Evolutionary conservation across 1,140 invertebrate genomes (phyloP).

Genomic region (Drosophila kikkawai): DNA sequence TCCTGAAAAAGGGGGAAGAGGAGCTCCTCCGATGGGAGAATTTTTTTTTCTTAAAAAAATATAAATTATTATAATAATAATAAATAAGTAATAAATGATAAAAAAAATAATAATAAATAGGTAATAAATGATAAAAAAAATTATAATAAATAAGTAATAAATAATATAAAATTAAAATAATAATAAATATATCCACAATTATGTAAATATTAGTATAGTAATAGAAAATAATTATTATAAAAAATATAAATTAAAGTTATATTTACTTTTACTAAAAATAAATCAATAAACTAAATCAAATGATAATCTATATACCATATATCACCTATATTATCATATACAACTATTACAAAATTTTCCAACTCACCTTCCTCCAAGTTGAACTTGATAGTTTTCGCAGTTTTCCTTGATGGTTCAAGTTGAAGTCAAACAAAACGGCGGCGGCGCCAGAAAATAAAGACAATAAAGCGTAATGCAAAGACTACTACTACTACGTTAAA

Average conservation of each 20-base stretch:
- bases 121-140: too few relatives aligned
- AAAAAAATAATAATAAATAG: neutral
- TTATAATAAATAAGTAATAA: too few relatives aligned
- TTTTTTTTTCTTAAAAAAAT: neutral
- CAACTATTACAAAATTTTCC: neutral
- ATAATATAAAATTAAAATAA: too few relatives aligned
- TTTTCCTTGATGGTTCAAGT: conserved; percentile 45
- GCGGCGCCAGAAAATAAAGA: neutral
- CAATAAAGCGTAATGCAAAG: conserved; percentile 14
- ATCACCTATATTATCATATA: neutral
- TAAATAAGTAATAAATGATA: neutral
- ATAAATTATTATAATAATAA: neutral
- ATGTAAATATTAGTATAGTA: too few relatives aligned
- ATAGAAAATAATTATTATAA: too few relatives aligned
- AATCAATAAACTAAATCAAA: neutral
- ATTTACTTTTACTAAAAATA: neutral
- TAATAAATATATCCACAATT: too few relatives aligned
- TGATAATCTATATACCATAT: neutral
- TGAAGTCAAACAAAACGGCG: conserved; percentile 21
- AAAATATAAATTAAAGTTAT: neutral
- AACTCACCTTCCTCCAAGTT: conserved; percentile 12
- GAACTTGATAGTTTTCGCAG: conserved; percentile 32
- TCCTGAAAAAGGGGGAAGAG: too few relatives aligned
- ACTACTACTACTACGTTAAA: conserved; percentile 12
- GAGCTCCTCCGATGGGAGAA: too few relatives aligned